Base-by-base conservation (phyloP, 2,888 invertebrate species). In the Melanargia galathea region DNA sequence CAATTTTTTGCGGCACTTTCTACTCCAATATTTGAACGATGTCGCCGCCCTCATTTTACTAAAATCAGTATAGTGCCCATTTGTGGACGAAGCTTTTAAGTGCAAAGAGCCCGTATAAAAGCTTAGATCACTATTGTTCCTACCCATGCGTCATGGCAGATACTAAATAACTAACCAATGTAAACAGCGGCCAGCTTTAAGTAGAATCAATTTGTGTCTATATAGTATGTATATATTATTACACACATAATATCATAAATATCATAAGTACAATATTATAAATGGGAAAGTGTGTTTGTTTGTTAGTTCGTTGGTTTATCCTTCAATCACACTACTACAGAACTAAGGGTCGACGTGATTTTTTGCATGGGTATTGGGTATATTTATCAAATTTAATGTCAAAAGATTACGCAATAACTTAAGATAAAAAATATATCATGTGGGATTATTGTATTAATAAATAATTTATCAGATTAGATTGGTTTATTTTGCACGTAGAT, bases 381-480 rank as follows among this genome's bases (percentile, higher is more conserved):
- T n/a, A n/a, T n/a, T n/a, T n/a, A n/a, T n/a, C n/a, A n/a, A n/a
- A n/a, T n/a, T n/a, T n/a, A 16, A 48, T 48, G 48, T 16, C 48
- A 26, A n/a, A 26, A 26, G 11, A 22, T 24, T 22, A 48, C 13
- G 22, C 20, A 11, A 13, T 45, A 22, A 6, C 10, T 49, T 26
- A 49, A 26, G 16, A 46, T 22, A 24, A 46, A 49, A 22, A 22
- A 26, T 3, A 16, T 49, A 49, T 49, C 49, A 2, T 49, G 7
- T 10, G 26, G 16, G 7, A 49, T 49, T 49, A 49, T 16, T 26
- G 22, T 49, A 30, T 49, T n/a, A n/a, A n/a, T n/a, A n/a, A 43
- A 26, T 26, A 26, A 16, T 26, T 49, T 30, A 49, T 30, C 49
- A 30, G 49, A 49, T 26, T 26, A 49, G 30, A 49, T 49, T 49